phyloP scores from a whole-genome alignment of 2,113 vertebrate species.

The Podilymbus podiceps region DNA sequence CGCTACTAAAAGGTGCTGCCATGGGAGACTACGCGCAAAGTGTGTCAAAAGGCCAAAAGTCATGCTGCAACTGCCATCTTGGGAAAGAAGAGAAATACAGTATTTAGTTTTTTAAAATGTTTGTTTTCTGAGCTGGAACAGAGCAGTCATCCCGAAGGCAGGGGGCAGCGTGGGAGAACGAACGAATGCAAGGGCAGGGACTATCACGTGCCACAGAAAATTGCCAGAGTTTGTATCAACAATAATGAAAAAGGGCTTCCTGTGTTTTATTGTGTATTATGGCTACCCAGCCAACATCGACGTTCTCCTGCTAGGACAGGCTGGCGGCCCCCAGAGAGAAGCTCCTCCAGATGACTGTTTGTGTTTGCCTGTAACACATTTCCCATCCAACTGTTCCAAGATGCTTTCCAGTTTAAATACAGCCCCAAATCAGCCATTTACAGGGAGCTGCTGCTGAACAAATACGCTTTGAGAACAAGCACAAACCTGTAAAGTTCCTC shows the following conservation, averaged over 20 bases:
- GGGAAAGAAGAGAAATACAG: not conserved
- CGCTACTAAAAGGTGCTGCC: not conserved
- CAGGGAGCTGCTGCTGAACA: not conserved
- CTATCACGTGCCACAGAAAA: not conserved
- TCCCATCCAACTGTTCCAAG: not conserved
- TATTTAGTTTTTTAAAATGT: not conserved
- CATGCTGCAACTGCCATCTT: not conserved
- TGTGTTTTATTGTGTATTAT: not conserved
- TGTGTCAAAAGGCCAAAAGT: not conserved
- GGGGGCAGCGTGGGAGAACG: not conserved
- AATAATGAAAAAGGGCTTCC: not conserved
- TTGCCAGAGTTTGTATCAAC: not conserved
- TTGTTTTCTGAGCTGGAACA: not conserved
- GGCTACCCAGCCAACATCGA: not conserved
- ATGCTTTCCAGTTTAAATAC: slow-evolving; percentile 2
- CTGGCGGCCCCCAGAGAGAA: not conserved
- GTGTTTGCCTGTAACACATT: not conserved
- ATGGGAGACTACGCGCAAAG: accelerated
- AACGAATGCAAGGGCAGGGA: not conserved
- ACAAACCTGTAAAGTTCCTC: slow-evolving; percentile 16
- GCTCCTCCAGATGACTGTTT: not conserved
- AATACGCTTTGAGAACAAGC: not conserved
- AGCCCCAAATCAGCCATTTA: not conserved
- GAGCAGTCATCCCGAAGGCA: not conserved
- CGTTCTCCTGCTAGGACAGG: not conserved